Base-by-base conservation (phyloP, 2,797 vertebrate species). In the Columba guinea region DNA sequence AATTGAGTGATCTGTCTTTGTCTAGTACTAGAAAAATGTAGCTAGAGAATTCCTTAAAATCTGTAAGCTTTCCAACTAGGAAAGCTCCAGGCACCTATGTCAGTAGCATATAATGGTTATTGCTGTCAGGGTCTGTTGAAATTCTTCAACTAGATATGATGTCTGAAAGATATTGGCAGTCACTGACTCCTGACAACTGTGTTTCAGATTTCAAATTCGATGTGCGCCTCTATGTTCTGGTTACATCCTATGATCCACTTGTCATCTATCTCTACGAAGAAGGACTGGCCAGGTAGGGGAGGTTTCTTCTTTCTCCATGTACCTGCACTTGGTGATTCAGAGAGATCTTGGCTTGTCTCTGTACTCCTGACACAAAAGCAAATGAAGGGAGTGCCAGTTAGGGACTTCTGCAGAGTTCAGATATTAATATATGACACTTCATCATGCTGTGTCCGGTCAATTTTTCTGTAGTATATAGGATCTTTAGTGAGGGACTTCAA, bases 201-300 rank as follows among this genome's bases (percentile, higher is more conserved):
- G n/a, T 96, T 93, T 65, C 97, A 99, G 99, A 99, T 92, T 99
- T 99, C 98, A 99, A 99, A 97, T 99, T 99, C 11, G 99, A 99
- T 37, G 97, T 99, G 73, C 98, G 99, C 32, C 97, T 99, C 69
- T 99, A 99, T 48, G 99, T 99, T 91, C 97, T 99, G 78, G 99
- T 99, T 79, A 99, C 99, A 5, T 99, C 99, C 44, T 99, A 99
- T 49, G 99, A 99, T 90, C 99, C 99, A 1, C 98, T 99, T 56
- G 97, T 99, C 80, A 98, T 99, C 94, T 99, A 99, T 84, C 98
- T 99, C 78, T 99, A 99, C 16, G 99, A 99, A 96, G 99, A 99
- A 96, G 99, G 99, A 69, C 94, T 99, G 68, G 98, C 99, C 51
- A 99, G 99, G 99, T 99, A 97, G 91, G 97, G 86, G 32, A 77